phyloP scores from a whole-genome alignment of 2,113 vertebrate species.

The Xenotilapia leptura region DNA sequence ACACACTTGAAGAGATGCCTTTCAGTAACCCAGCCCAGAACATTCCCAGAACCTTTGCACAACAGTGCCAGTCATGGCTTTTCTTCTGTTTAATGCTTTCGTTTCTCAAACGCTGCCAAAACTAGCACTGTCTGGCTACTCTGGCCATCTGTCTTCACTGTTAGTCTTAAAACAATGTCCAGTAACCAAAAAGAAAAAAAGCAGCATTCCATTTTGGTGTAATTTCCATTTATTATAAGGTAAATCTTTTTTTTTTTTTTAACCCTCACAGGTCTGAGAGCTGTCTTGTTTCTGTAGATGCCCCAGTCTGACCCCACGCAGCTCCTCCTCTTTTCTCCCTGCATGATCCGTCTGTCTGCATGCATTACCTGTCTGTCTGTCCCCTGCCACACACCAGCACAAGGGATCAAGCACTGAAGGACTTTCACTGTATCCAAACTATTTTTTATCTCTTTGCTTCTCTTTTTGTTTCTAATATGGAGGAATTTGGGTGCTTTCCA shows the following conservation, averaged over 20 bases:
- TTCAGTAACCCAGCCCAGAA: background rate
- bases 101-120: slow-evolving; percentile 41
- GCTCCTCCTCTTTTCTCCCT: slow-evolving; percentile 52
- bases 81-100: slow-evolving; percentile 30
- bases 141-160: slow-evolving; percentile 26
- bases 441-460: slow-evolving; percentile 11
- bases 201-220: slow-evolving; percentile 28
- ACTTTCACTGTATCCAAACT: slow-evolving; percentile 53
- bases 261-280: slow-evolving; percentile 4
- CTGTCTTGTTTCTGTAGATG: slow-evolving; percentile 58
- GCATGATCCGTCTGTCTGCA: slow-evolving; percentile 84
- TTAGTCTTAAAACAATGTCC: slow-evolving; percentile 46
- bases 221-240: slow-evolving; percentile 37
- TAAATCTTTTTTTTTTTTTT: background rate
- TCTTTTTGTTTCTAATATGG: slow-evolving; percentile 2
- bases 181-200: slow-evolving; percentile 8
- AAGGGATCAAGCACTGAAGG: slow-evolving; percentile 67
- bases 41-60: slow-evolving; percentile 41
- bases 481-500: slow-evolving; percentile 46
- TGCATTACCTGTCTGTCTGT: slow-evolving; percentile 69
- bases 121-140: slow-evolving; percentile 25
- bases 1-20: slow-evolving; percentile 4
- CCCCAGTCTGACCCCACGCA: slow-evolving; percentile 61
- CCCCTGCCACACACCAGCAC: slow-evolving; percentile 58
- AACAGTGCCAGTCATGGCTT: slow-evolving; percentile 39